A percentile compares a stretch with the other conserved stretches of the same genome.
These are phyloP conservation scores for Gambusia yucatana DNA, from an alignment of 2,797 vertebrate species.

Conservation along the genomic window DNA sequence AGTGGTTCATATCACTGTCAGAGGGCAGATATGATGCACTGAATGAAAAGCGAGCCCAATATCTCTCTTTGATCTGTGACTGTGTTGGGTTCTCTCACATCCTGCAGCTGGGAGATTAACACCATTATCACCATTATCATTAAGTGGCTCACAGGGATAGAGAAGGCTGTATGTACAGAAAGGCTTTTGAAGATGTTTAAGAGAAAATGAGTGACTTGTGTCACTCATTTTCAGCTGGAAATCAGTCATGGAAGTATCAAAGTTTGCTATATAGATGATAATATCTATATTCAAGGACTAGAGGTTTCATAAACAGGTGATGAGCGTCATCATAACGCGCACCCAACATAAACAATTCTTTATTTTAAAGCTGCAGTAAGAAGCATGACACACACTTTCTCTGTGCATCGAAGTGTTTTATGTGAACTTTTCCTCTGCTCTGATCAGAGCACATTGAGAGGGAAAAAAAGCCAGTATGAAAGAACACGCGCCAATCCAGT, in stretches of 20 bases:
- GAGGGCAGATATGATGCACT: conserved; percentile 32
- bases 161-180: background rate
- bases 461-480: background rate
- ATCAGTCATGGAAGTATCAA: background rate
- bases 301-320: background rate
- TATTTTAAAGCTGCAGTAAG: background rate
- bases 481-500: background rate
- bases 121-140: conserved; percentile 3
- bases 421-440: background rate
- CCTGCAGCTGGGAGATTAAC: conserved; percentile 42
- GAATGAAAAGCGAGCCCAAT: conserved; percentile 39
- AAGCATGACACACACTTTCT: background rate
- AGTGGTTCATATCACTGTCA: conserved; percentile 45
- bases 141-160: background rate
- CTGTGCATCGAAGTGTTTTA: background rate
- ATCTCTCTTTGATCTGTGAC: conserved; percentile 43
- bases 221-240: background rate
- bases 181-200: background rate
- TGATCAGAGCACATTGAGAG: background rate
- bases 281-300: background rate
- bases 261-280: background rate
- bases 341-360: background rate
- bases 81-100: conserved; percentile 7
- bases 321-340: background rate
- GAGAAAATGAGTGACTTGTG: background rate